Conservation (phyloP, 2,113 vertebrate genomes). For the Indicator indicator region DNA sequence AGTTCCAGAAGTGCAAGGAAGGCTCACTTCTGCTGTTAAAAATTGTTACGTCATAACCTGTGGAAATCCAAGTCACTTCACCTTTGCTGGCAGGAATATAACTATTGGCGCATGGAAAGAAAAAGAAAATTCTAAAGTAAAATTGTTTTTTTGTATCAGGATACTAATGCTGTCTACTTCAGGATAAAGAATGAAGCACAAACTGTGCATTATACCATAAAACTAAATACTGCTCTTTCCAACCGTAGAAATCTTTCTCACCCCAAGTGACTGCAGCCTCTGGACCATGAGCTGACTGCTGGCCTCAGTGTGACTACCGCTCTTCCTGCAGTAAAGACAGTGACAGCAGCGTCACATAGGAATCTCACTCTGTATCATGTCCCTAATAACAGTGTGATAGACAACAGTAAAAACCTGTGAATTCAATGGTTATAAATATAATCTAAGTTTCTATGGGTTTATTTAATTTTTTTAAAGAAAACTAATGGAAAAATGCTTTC, state of each 20-base stretch:
- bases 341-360: background rate
- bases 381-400: background rate
- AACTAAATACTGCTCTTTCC: background rate
- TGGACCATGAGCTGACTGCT: background rate
- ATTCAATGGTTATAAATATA: background rate
- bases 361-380: background rate
- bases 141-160: background rate
- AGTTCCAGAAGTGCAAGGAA: background rate
- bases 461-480: background rate
- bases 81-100: background rate
- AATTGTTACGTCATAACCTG: background rate
- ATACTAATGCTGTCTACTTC: background rate
- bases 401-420: background rate
- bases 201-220: background rate
- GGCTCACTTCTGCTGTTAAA: background rate
- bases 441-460: background rate
- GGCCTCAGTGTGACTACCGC: background rate
- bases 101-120: background rate
- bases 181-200: background rate
- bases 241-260: background rate
- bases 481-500: background rate
- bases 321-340: background rate
- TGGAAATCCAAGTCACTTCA: background rate
- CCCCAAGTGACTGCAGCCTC: background rate
- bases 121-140: background rate